Evolutionary conservation across 2,888 invertebrate genomes (phyloP).

Genomic region (Aspidiotus rigidus): DNA sequence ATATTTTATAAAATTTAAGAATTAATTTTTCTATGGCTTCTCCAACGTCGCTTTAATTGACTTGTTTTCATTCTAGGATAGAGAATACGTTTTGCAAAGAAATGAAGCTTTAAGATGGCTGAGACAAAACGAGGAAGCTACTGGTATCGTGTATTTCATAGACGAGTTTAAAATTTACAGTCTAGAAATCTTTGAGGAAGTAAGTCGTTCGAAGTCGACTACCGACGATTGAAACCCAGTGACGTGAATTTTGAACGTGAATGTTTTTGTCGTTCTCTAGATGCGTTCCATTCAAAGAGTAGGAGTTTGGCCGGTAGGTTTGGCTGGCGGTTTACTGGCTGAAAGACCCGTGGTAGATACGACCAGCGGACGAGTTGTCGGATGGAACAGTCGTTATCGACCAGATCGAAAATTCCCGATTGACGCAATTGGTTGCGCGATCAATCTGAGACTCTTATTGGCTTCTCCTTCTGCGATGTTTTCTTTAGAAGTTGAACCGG

Average conservation of each 20-base stretch:
- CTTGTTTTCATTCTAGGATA: neutral
- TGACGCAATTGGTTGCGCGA: conserved; percentile 96
- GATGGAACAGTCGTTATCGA: conserved; percentile 72
- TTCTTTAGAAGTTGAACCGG: conserved; percentile 73
- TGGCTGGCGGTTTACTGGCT: conserved; percentile 88
- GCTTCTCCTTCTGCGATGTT: conserved; percentile 57
- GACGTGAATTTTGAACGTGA: neutral
- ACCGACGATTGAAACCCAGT: too few relatives aligned
- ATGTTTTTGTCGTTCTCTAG: conserved; percentile 45
- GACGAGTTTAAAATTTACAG: conserved; percentile 96
- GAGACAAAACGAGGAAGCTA: conserved; percentile 51
- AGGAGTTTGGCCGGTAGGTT: conserved; percentile 90
- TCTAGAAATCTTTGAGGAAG: conserved; percentile 80
- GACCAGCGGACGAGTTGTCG: conserved; percentile 51
- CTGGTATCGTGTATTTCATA: conserved; percentile 84
- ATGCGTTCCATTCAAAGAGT: conserved; percentile 72
- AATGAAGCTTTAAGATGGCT: conserved; percentile 79
- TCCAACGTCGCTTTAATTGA: too few relatives aligned
- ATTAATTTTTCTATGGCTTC: too few relatives aligned
- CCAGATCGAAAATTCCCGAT: conserved; percentile 87
- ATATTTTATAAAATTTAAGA: too few relatives aligned
- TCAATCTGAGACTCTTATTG: conserved; percentile 65
- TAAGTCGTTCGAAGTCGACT: conserved; percentile 41
- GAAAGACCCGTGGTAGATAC: conserved; percentile 74
- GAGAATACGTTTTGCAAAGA: conserved; percentile 64